phyloP scores from a whole-genome alignment of 2,888 invertebrate genomes.

The Strigamia crassipes region DNA sequence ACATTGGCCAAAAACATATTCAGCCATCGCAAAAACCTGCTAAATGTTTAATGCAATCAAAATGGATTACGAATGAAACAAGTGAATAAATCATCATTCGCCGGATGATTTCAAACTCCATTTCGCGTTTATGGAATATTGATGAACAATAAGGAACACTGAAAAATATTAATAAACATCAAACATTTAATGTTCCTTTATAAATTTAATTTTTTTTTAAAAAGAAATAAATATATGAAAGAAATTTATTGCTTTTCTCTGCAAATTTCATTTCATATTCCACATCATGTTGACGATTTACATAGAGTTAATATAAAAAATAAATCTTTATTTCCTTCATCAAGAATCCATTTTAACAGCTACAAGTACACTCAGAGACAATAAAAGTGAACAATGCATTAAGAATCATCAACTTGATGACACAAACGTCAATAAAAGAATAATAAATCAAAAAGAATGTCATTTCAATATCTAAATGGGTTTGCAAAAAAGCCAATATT shows the following conservation, averaged over 20 bases:
- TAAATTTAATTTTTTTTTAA: not conserved
- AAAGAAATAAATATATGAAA: not conserved
- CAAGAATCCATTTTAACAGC: not conserved
- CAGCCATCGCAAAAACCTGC: not conserved
- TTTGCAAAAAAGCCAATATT: not conserved
- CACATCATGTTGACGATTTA: not conserved
- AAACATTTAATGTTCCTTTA: slow-evolving; percentile 4
- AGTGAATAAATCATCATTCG: slow-evolving; percentile 23
- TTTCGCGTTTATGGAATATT: slow-evolving; percentile 20
- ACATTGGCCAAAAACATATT: not conserved
- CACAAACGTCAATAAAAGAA: slow-evolving; percentile 13
- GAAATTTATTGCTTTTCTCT: not conserved
- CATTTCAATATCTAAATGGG: not conserved
- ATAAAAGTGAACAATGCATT: not conserved
- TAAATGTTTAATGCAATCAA: slow-evolving; percentile 33
- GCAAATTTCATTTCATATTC: not conserved
- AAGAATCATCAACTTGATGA: not conserved
- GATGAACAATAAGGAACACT: not conserved
- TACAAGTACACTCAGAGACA: not conserved
- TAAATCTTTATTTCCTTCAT: not conserved
- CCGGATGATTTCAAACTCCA: not conserved
- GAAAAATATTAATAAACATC: slow-evolving; percentile 14
- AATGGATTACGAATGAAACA: slow-evolving; percentile 15
- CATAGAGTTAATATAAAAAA: not conserved
- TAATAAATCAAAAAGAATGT: slow-evolving; percentile 6